Evolutionary conservation across 1,140 invertebrate species (phyloP).

Genomic region (Zaprionus vittiger): DNA sequence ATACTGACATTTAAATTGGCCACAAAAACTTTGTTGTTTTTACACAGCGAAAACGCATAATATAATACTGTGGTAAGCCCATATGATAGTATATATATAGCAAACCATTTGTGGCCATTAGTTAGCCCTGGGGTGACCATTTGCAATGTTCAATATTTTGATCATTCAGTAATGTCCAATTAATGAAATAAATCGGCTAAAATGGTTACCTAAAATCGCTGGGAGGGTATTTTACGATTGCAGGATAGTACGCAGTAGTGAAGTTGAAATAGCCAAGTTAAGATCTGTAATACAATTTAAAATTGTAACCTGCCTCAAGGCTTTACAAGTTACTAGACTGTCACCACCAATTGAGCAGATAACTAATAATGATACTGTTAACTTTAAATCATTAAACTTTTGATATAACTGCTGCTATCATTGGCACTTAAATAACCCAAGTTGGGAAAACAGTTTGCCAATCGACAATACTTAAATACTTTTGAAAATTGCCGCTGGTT

Average conservation of each 20-base stretch:
- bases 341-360: not conserved
- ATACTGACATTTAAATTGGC: constrained; percentile 54
- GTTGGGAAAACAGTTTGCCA: not conserved
- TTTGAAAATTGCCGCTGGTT: not conserved
- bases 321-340: not conserved
- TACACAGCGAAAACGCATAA: not conserved
- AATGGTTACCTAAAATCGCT: not conserved
- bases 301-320: not conserved
- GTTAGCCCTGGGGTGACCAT: not conserved
- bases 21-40: constrained; percentile 31
- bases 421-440: not conserved
- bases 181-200: not conserved
- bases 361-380: not conserved
- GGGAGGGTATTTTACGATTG: not conserved
- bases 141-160: not conserved
- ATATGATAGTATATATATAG: not conserved
- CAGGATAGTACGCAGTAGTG: no score
- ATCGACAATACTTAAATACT: not conserved
- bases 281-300: not conserved
- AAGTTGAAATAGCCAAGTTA: no score
- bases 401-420: not conserved
- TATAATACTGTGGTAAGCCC: constrained; percentile 19
- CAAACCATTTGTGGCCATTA: not conserved
- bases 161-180: not conserved
- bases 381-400: not conserved